Evolutionary conservation across 2,888 invertebrate species (phyloP), one percentile per base, ranked within the genome.

Genomic region (Yponomeuta malinellus): DNA sequence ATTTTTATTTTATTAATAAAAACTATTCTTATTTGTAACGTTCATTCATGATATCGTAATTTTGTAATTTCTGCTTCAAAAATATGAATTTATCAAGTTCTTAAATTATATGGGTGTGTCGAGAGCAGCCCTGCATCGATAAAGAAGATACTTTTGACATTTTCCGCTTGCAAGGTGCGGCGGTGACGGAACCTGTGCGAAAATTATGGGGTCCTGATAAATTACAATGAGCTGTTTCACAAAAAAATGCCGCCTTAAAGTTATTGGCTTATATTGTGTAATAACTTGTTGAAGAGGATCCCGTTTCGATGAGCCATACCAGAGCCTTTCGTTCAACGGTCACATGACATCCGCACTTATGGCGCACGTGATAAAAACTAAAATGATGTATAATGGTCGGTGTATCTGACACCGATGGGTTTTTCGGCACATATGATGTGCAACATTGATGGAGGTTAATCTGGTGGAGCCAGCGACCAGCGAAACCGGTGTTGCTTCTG

Each of bases 121-220:
- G 15, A 1, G 52, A 59, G 5, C 15, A 3, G 52, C 52, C 52
- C 15, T 59, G 1, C 52, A 15, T 75, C 82, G 78, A 78, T 83
- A 84, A 85, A 84, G 78, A 79, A 78, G 79, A 79, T 83, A 85
- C 84, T 84, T 81, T 75, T 78, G 80, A 79, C 82, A 77, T 69
- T 76, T 79, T 76, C 73, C 70, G 78, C 65, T 75, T 72, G 74
- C 31, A 75, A 79, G 84, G 85, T 80, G 83, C 75, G 84, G 79
- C 78, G 9, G 64, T 8, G 43, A 8, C 12, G 52, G 52, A 59
- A 59, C 15, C 52, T 59, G 52, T 8, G 52, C 52, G 52, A 59
- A 59, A 59, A 59, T 59, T 59, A 59, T 59, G 52, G 15, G 52
- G 15, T 15, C 52, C 52, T 59, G 52, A 59, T 59, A 59, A 59